A percentile compares a stretch with the other conserved stretches of the same genome.
These are phyloP conservation scores for Anser brachyrhynchus DNA, from an alignment of 2,113 vertebrate species.

Conservation along the genomic window DNA sequence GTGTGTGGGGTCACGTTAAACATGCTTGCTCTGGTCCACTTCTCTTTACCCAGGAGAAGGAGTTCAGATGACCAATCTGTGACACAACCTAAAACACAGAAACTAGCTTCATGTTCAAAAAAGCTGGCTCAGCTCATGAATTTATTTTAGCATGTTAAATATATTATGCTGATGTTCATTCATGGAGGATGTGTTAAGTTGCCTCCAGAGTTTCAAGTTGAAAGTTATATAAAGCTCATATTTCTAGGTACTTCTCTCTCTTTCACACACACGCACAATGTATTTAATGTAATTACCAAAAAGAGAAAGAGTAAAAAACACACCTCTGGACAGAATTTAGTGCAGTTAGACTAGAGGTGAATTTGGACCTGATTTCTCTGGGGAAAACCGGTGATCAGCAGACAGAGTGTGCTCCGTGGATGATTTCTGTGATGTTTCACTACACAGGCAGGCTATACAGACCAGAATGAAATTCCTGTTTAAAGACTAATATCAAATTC, in stretches of 20 bases:
- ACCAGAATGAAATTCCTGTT: neutral
- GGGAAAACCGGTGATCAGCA: neutral
- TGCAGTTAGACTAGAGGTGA: neutral
- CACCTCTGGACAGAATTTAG: neutral
- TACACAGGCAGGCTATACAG: neutral
- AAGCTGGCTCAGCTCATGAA: neutral
- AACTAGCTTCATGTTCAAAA: neutral
- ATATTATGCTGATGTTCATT: neutral
- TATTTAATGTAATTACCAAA: neutral
- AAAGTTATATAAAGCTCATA: neutral
- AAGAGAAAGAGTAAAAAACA: neutral
- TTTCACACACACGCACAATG: neutral
- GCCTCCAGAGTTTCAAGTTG: neutral
- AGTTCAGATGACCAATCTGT: neutral
- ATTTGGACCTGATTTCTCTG: neutral
- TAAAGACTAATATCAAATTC: neutral
- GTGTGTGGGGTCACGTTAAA: neutral
- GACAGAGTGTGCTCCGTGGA: neutral
- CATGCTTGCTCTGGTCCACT: neutral
- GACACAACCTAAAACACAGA: neutral
- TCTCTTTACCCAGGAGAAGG: neutral
- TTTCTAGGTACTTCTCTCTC: neutral
- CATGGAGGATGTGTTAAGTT: rapidly evolving
- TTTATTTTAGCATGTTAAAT: neutral
- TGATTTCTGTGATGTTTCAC: rapidly evolving